Evolutionary conservation across 2,113 vertebrate genomes (phyloP), one percentile per base, ranked within the genome.

Genomic region (Thymallus thymallus): DNA sequence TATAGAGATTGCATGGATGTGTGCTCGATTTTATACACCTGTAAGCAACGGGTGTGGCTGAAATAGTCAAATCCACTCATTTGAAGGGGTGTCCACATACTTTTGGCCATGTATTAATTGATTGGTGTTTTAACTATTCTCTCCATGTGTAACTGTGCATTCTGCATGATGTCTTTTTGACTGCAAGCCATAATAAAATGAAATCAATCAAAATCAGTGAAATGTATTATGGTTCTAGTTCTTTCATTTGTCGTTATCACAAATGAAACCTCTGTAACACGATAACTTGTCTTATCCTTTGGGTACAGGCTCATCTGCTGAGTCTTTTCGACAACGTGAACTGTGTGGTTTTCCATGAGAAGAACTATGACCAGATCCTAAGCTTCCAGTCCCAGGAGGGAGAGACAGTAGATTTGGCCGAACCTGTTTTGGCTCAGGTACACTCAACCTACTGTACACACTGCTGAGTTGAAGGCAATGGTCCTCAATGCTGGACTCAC

Each of bases 241-340:
- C 5, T 61, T 24, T 41, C 7, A 32, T 68, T 12, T 60, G 56
- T 23, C 7, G 6, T 22, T n/a, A 60, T 22, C 6, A 22, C 18
- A 60, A 60, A 60, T 22, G 0, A 7, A 1, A 22, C 56, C n/a
- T 60, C 20, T 60, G 6, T 60, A 6, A 60, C n/a, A 60, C 5
- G 9, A 7, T 60, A 60, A 23, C 51, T 20, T 60, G n/a, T 60
- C 56, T 10, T 55, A 51, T n/a, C 68, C 22, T 73, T 4, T 74
- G 0, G 79, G 13, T 9, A 16, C 75, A 97, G 96, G 88, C 90
- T 4, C 95, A 97, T 74, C 91, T 97, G 16, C 92, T 92, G 80
- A 94, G 93, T 18, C 84, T 97, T 63, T 96, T 96, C 56, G 96
- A 97, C 87, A 97, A 97, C 64, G 92, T 97, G 60, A 95, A 94